Evolutionary conservation across 2,113 vertebrate species (phyloP), one percentile per base, ranked within the genome.

Genomic region (Phylloscopus whistleri): DNA sequence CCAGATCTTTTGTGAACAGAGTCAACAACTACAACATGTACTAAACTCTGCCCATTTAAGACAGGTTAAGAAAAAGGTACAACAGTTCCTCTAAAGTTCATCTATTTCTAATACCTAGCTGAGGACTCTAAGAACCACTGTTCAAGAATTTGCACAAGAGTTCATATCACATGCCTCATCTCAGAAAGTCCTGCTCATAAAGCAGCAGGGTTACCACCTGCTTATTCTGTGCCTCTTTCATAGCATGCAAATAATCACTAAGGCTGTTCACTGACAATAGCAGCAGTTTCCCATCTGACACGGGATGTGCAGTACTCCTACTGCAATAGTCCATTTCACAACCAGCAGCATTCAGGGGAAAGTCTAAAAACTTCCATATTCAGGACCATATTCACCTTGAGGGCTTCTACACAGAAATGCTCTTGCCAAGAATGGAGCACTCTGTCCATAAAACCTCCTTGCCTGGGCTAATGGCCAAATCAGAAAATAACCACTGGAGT

Each of bases 101-200:
- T 48, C 37, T 55, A 17, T 59, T 92, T 63, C 53, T 56, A 66
- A 35, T 37, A 52, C 6, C 44, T 52, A 52, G 35, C 14, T 13
- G 7, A 60, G 10, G 31, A 33, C 28, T 33, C 59, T 58, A 46
- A 44, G 23, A 77, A 73, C 21, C 35, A 24, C 9, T 31, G 27
- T 37, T 77, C 11, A 80, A 68, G 17, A 67, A 16, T 35, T 52
- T n/a, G 23, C 7, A 18, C 24, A 59, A 18, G 16, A 44, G 14
- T 48, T 59, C 3, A 6, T 41, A 37, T 11, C 8, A 3, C 1
- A 1, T 2, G 2, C 13, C 31, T 67, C 48, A 63, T 15, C 39
- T 55, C 37, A 48, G 31, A 64, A 76, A 87, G 31, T 14, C 31
- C 74, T 75, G 51, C n/a, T 75, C 68, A 75, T 41, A 53, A 43